A percentile compares a stretch with the other conserved stretches of the same genome.
These are phyloP conservation scores for Ariopsis seemanni DNA, from an alignment of 2,113 vertebrate species.

Conservation along the genomic window DNA sequence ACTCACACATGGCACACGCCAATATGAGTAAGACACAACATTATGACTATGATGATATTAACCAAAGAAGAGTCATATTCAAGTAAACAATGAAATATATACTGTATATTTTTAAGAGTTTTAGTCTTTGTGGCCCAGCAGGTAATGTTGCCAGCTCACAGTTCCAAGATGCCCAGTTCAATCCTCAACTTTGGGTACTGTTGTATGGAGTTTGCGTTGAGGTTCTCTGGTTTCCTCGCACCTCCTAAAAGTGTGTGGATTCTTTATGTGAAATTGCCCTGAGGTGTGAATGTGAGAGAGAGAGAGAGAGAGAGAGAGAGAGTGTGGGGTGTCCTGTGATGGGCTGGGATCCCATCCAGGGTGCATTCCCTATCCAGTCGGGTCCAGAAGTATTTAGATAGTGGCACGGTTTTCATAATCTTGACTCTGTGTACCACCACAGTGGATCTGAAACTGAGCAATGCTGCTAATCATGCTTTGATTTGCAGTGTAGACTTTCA, in stretches of 20 bases:
- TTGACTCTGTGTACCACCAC: too few species aligned
- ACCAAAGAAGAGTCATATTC: neutral
- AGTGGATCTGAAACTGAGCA: too few species aligned
- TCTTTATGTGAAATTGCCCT: neutral
- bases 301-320: too few species aligned
- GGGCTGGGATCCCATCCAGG: neutral
- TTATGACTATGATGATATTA: neutral
- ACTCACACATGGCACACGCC: conserved; percentile 24
- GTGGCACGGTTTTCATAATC: too few species aligned
- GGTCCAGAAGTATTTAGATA: too few species aligned
- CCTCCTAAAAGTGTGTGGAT: neutral
- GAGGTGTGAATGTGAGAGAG: neutral
- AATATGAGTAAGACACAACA: conserved; percentile 9
- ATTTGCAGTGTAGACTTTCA: too few species aligned
- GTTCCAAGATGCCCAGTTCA: neutral
- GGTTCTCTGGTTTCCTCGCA: neutral
- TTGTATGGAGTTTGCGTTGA: neutral
- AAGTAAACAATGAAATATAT: too few species aligned
- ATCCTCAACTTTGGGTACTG: neutral
- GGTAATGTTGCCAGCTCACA: neutral
- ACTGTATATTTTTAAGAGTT: neutral
- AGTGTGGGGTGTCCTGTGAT: neutral
- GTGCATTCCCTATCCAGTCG: neutral
- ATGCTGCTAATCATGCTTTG: too few species aligned
- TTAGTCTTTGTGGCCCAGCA: neutral